A percentile compares a stretch with the other conserved stretches of the same genome.
Conservation (phyloP, 2,797 vertebrate species). For the Pempheris klunzingeri region DNA sequence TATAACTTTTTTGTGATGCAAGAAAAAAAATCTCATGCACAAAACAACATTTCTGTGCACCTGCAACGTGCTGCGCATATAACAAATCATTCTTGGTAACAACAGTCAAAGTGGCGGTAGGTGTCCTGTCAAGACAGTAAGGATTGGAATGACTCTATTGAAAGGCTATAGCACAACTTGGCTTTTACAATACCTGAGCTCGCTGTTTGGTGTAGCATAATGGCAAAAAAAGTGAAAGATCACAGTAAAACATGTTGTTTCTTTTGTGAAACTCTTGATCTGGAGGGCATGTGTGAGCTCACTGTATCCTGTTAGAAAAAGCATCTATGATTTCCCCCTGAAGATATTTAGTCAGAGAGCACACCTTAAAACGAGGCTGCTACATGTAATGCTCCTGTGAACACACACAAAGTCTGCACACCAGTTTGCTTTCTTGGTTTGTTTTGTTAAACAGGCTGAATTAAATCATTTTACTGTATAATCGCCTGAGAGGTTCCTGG, state of each 20-base stretch:
- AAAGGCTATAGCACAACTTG: background rate
- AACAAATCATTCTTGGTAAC: constrained; percentile 27
- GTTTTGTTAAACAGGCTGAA: constrained; percentile 18
- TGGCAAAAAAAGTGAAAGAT: constrained; percentile 44
- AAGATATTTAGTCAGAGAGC: constrained; percentile 35
- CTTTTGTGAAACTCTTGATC: constrained; percentile 66
- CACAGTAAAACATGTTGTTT: constrained; percentile 64
- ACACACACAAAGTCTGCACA: constrained; percentile 50
- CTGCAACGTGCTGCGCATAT: constrained; percentile 5
- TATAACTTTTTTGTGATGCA: background rate
- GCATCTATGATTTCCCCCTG: constrained; percentile 46
- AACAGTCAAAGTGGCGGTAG: constrained; percentile 23
- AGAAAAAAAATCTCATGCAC: background rate
- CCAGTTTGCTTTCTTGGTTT: constrained; percentile 24
- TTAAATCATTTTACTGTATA: constrained; percentile 19
- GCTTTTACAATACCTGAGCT: constrained; percentile 26
- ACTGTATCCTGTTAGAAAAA: constrained; percentile 65
- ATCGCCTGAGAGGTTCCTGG: background rate
- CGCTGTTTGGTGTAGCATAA: constrained; percentile 9
- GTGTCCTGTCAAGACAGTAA: constrained; percentile 24
- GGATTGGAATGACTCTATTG: background rate
- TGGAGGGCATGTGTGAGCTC: constrained; percentile 55
- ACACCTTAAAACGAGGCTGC: constrained; percentile 24
- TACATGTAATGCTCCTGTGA: constrained; percentile 22
- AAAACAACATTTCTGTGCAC: constrained; percentile 24